phyloP scores from a whole-genome alignment of 2,888 invertebrate genomes.

The Scaptomyza parva region DNA sequence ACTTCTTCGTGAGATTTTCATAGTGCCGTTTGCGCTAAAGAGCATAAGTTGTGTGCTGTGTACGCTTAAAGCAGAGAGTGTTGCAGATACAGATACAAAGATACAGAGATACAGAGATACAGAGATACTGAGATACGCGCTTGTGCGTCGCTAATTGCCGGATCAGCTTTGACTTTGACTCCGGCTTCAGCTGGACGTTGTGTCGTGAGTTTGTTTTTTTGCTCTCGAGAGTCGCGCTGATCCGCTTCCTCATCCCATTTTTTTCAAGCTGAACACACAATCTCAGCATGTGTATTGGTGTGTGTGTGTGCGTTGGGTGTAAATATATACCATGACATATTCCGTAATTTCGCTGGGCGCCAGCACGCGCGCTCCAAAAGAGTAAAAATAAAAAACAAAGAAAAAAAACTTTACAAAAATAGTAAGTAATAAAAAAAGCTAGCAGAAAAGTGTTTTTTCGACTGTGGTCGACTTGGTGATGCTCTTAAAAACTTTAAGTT shows the following conservation, averaged over 20 bases:
- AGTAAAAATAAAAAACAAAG: constrained; percentile 23
- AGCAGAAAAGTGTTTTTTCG: background rate
- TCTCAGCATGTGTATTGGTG: background rate
- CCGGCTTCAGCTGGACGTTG: constrained; percentile 26
- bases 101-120: constrained; percentile 13
- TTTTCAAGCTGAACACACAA: background rate
- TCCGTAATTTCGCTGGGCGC: constrained; percentile 42
- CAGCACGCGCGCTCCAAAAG: constrained; percentile 60
- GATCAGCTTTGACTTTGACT: constrained; percentile 47
- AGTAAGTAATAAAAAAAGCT: constrained; percentile 15
- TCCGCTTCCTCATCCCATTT: background rate
- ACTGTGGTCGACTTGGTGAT: background rate
- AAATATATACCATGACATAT: constrained; percentile 53
- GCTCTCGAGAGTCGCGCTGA: background rate
- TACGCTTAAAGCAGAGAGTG: constrained; percentile 13
- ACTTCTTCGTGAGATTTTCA: constrained; percentile 70
- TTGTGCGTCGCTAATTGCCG: constrained; percentile 63
- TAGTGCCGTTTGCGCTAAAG: constrained; percentile 33
- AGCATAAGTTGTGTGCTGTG: constrained; percentile 24
- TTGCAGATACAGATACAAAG: constrained; percentile 9
- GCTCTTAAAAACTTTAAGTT: background rate
- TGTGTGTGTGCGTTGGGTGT: constrained; percentile 42
- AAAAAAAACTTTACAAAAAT: constrained; percentile 9
- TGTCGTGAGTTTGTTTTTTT: background rate
- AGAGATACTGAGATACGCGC: constrained; percentile 13